phyloP scores from a whole-genome alignment of 2,888 invertebrate species.

The Phasia obesa region DNA sequence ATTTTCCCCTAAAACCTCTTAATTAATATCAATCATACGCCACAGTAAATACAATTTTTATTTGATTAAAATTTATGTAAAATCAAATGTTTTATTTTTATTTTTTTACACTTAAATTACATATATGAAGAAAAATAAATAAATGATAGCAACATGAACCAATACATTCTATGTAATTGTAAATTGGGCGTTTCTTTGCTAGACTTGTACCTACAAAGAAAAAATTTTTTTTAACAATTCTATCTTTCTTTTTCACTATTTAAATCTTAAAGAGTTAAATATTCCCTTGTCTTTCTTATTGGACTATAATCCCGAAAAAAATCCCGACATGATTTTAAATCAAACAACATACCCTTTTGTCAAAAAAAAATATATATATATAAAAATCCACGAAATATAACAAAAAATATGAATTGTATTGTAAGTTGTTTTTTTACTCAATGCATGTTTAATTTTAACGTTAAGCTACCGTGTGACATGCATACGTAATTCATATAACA shows the following conservation, averaged over 20 bases:
- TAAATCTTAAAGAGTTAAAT: background rate
- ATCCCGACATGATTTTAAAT: slow-evolving; percentile 33
- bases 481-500: slow-evolving; percentile 65
- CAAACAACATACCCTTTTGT: slow-evolving; percentile 20
- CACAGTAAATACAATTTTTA: background rate
- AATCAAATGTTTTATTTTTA: no score
- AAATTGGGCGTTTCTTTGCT: no score
- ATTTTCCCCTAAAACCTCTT: background rate
- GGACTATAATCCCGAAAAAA: background rate
- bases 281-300: background rate
- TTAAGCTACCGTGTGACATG: slow-evolving; percentile 67
- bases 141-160: no score
- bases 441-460: slow-evolving; percentile 59
- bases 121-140: no score
- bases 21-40: background rate
- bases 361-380: background rate
- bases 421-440: slow-evolving; percentile 10
- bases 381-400: slow-evolving; percentile 11
- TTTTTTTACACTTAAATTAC: no score
- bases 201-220: no score
- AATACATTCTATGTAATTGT: no score
- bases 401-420: slow-evolving; percentile 40
- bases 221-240: background rate
- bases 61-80: background rate
- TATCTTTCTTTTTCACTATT: background rate